Conservation (phyloP, 2,113 vertebrate genomes). For the Melanotaenia duboulayi region DNA sequence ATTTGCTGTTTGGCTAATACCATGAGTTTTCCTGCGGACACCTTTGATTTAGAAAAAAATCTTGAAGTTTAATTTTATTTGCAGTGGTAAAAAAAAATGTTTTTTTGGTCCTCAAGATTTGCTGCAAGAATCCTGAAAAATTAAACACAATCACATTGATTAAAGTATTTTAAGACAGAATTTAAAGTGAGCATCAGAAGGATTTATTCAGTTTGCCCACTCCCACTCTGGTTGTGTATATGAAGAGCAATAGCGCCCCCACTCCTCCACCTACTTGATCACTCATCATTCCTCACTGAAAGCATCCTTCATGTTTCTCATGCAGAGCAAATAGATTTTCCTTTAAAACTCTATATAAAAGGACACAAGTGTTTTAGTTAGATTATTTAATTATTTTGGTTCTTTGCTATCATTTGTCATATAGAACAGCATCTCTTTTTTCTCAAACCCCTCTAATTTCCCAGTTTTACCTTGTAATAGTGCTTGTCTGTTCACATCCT, state of each 20-base stretch:
- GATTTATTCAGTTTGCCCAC: constrained; percentile 2
- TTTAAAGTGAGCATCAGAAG: constrained; percentile 21
- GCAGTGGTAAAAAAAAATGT: background rate
- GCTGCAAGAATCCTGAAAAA: constrained; percentile 5
- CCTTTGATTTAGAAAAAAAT: background rate
- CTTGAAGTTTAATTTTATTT: background rate
- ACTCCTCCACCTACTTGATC: constrained; percentile 34
- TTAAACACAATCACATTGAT: background rate
- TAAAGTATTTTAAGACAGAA: constrained; percentile 9
- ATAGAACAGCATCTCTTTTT: background rate
- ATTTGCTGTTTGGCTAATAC: background rate
- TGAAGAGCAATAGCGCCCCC: constrained; percentile 60
- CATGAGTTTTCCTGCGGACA: too few relatives aligned
- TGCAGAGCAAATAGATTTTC: background rate
- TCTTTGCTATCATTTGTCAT: background rate
- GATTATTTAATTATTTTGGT: background rate
- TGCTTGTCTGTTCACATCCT: constrained; percentile 3
- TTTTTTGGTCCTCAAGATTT: background rate
- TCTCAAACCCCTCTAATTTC: constrained; percentile 1
- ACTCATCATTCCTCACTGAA: constrained; percentile 25
- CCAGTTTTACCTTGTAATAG: background rate
- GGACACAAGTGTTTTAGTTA: background rate
- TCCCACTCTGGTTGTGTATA: background rate
- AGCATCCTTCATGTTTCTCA: background rate
- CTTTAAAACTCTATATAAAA: background rate